A percentile compares a stretch with the other conserved stretches of the same genome.
Evolutionary conservation across 2,113 vertebrate genomes (phyloP).

Genomic region (Dermatemys mawii): DNA sequence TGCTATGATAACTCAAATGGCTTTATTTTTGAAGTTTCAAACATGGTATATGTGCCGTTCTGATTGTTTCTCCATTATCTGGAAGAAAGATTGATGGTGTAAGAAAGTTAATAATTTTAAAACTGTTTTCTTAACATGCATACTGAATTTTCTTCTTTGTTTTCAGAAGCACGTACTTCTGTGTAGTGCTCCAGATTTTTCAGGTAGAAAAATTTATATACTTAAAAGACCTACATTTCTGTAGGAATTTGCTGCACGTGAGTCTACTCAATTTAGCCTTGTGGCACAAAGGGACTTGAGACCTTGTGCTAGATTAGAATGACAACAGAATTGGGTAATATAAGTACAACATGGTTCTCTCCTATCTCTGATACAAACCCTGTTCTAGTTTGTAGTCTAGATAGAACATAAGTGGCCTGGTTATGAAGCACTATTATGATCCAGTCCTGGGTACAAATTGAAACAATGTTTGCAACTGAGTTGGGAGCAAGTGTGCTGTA

Average conservation of each 20-base stretch:
- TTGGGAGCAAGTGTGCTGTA: neutral
- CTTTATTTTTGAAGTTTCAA: constrained; percentile 18
- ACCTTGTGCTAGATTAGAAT: neutral
- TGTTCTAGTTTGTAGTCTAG: neutral
- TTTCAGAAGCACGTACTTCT: accelerated
- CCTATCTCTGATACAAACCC: neutral
- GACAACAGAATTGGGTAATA: neutral
- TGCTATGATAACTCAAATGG: constrained; percentile 11
- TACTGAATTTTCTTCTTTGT: neutral
- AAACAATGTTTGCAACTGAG: neutral
- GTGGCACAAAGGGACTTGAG: neutral
- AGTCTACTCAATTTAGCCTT: neutral
- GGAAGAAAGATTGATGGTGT: neutral
- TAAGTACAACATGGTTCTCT: neutral
- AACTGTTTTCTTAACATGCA: neutral
- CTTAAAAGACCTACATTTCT: neutral
- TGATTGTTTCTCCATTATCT: neutral
- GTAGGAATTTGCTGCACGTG: too few species aligned
- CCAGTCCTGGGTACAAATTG: neutral
- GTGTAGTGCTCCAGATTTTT: neutral
- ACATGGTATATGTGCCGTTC: neutral
- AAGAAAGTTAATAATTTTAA: neutral
- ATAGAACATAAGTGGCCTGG: neutral
- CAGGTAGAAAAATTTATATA: neutral
- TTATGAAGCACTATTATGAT: neutral